Conservation (phyloP, 2,888 invertebrate species). For the Leptarthrus brevirostris region DNA sequence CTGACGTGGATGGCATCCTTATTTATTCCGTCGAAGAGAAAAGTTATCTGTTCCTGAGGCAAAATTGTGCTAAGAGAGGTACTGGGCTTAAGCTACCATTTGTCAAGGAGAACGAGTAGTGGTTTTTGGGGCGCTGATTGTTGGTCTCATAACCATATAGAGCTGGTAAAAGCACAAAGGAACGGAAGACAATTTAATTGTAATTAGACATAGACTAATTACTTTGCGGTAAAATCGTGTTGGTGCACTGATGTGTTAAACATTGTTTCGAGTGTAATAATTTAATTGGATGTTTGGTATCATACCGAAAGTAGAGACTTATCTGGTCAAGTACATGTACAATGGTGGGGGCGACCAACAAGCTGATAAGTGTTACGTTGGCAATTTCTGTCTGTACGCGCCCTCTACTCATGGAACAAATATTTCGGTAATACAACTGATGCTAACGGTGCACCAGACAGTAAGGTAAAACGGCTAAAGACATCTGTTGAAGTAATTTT, state of each 20-base stretch:
- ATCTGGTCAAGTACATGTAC: too few relatives aligned
- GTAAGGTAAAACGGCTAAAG: too few relatives aligned
- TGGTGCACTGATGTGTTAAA: too few relatives aligned
- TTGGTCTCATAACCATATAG: slow-evolving; percentile 22
- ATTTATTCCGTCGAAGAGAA: not conserved
- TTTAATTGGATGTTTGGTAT: too few relatives aligned
- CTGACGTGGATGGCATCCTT: slow-evolving; percentile 19
- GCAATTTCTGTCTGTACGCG: too few relatives aligned
- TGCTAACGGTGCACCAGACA: too few relatives aligned
- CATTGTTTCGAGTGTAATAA: too few relatives aligned
- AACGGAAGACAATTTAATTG: slow-evolving; percentile 42
- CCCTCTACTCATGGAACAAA: too few relatives aligned
- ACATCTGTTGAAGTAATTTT: not conserved
- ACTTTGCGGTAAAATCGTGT: slow-evolving; percentile 21
- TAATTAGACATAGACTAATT: slow-evolving; percentile 44
- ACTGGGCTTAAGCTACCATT: slow-evolving; percentile 12
- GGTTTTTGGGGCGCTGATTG: slow-evolving; percentile 18
- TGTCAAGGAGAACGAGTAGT: slow-evolving; percentile 32
- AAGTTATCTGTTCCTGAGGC: slow-evolving; percentile 3
- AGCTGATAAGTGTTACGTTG: too few relatives aligned
- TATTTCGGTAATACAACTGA: too few relatives aligned
- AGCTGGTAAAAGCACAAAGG: slow-evolving; percentile 9
- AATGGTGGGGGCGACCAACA: too few relatives aligned
- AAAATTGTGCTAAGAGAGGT: slow-evolving; percentile 12
- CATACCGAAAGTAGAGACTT: too few relatives aligned